Percentiles rank a stretch among this genome's conserved stretches.
Conservation (phyloP, 2,797 vertebrate genomes). For the Falco columbarius region DNA sequence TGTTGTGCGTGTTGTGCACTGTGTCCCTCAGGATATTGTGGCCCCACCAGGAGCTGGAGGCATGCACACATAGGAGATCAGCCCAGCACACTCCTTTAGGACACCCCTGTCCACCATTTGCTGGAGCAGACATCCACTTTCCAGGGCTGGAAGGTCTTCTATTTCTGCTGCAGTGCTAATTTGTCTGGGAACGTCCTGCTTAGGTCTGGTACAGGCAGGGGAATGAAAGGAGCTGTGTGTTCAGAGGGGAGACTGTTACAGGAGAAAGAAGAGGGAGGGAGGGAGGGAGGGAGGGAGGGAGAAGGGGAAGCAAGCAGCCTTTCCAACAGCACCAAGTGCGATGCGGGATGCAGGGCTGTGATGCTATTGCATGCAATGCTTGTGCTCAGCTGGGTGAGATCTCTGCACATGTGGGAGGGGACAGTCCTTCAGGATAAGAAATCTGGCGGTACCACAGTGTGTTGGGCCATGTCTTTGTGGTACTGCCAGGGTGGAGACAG, state of each 20-base stretch:
- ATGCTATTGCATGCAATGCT: not conserved
- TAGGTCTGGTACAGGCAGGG: not conserved
- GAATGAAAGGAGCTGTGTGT: not conserved
- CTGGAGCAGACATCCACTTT: not conserved
- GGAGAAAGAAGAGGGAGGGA: not conserved
- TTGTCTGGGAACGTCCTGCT: not conserved
- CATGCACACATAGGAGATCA: not conserved
- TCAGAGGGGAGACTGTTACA: not conserved
- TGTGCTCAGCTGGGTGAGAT: not conserved
- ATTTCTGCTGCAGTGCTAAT: not conserved
- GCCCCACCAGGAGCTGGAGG: not conserved
- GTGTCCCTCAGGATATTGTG: not conserved
- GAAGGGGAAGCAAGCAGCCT: not conserved
- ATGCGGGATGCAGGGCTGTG: not conserved
- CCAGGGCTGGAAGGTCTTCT: not conserved
- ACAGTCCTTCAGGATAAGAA: not conserved
- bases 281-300: not conserved
- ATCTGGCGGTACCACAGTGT: not conserved
- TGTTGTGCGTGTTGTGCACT: not conserved
- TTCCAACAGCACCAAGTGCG: rapidly evolving
- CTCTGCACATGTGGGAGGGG: not conserved
- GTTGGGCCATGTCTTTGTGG: not conserved
- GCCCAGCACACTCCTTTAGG: too few species aligned
- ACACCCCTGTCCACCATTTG: not conserved
- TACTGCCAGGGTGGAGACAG: not conserved